Conservation (phyloP, 2,888 invertebrate species). For the Trichogramma evanescens region DNA sequence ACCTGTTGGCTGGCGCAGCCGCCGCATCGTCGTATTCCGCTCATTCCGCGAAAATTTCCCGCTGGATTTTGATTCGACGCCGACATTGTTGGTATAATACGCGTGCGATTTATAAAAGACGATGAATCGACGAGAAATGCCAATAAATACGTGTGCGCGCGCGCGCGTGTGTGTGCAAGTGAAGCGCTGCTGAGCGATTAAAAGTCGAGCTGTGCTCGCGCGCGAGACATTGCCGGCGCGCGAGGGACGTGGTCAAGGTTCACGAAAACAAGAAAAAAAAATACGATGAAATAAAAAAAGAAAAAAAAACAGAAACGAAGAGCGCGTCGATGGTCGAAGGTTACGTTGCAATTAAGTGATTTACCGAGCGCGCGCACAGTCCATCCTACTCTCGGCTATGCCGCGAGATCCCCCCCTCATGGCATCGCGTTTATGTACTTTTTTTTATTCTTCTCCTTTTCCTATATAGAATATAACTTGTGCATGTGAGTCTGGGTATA, state of each 20-base stretch:
- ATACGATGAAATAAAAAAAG: not conserved
- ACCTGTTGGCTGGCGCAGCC: too few species aligned
- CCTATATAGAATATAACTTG: too few species aligned
- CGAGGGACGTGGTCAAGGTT: not conserved
- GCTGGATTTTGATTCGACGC: too few species aligned
- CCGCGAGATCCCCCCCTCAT: not conserved
- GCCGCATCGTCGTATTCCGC: too few species aligned
- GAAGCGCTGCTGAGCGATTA: slow-evolving; percentile 30
- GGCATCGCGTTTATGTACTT: slow-evolving; percentile 4
- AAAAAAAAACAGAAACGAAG: not conserved
- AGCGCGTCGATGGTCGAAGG: slow-evolving; percentile 29
- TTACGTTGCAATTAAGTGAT: slow-evolving; percentile 31
- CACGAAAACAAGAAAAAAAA: not conserved
- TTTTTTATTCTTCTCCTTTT: slow-evolving; percentile 2
- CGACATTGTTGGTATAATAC: too few species aligned
- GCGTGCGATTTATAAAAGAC: too few species aligned
- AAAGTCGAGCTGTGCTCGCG: slow-evolving; percentile 23
- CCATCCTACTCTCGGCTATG: not conserved
- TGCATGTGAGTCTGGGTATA: too few species aligned
- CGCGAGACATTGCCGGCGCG: not conserved
- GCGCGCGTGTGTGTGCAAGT: not conserved
- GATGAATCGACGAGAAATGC: too few species aligned
- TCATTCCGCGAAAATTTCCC: too few species aligned
- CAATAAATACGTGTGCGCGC: slow-evolving; percentile 24
- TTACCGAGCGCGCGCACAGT: slow-evolving; percentile 31